Percentiles rank a stretch among this genome's conserved stretches.
These are phyloP conservation scores for Paramuricea clavata DNA, from an alignment of 92 coral and sea anemone genomes.

Conservation along the genomic window DNA sequence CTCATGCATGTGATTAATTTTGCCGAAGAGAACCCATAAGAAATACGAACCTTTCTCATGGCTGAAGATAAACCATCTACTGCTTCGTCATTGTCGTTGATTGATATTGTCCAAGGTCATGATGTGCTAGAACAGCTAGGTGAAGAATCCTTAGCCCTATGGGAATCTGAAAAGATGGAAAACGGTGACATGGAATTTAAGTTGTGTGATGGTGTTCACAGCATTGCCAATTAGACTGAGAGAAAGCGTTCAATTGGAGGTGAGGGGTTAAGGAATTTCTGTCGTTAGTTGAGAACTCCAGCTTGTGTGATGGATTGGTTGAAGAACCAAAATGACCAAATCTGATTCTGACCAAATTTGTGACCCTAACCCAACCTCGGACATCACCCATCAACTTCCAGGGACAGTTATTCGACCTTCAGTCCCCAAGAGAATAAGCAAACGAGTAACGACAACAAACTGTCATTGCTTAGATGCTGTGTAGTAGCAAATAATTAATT, in stretches of 20 bases:
- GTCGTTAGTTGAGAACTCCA: background rate
- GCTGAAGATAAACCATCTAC: background rate
- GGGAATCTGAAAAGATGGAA: background rate
- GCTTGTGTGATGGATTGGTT: background rate
- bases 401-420: background rate
- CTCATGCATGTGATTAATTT: too few relatives aligned
- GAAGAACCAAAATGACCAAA: too few relatives aligned
- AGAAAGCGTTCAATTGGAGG: background rate
- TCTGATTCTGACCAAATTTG: background rate
- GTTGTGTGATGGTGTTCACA: background rate
- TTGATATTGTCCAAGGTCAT: background rate
- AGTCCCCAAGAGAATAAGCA: background rate
- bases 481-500: too few relatives aligned
- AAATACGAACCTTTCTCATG: background rate
- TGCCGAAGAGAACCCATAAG: too few relatives aligned
- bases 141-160: background rate
- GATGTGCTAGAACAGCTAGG: background rate
- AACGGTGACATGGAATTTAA: background rate
- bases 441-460: too few relatives aligned
- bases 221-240: conserved; percentile 2
- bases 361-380: background rate
- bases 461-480: too few relatives aligned
- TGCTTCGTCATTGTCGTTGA: background rate
- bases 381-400: background rate
- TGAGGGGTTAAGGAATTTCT: background rate